Evolutionary conservation across 2,113 vertebrate species (phyloP).

Genomic region (Oryctolagus cuniculus): DNA sequence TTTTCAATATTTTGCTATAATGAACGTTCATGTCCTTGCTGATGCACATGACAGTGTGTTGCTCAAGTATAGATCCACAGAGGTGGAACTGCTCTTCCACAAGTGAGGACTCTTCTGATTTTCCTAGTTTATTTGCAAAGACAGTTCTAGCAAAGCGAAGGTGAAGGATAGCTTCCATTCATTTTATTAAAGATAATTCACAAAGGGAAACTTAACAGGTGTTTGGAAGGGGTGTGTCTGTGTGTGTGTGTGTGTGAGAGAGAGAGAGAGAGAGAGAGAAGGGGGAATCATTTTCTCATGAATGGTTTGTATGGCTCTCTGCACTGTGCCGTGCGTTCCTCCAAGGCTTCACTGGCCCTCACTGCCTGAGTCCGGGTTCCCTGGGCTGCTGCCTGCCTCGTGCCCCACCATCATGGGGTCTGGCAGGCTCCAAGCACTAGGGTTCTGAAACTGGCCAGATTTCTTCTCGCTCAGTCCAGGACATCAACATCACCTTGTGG

Average conservation of each 20-base stretch:
- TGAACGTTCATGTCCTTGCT: too few relatives aligned
- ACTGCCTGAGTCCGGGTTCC: background rate
- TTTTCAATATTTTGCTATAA: background rate
- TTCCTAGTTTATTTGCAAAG: conserved; percentile 21
- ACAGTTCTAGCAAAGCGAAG: background rate
- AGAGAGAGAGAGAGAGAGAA: background rate
- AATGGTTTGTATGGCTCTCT: background rate
- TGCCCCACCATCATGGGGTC: accelerated
- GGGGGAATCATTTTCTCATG: background rate
- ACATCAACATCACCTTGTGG: conserved; percentile 98
- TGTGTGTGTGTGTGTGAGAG: background rate
- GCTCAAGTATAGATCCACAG: background rate
- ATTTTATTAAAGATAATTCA: background rate
- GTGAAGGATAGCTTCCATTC: background rate
- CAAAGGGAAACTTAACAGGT: background rate
- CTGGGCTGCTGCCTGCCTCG: accelerated
- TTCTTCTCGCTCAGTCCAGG: conserved; percentile 89
- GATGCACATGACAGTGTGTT: too few relatives aligned
- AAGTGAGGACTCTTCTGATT: conserved; percentile 5
- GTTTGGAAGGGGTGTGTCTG: background rate
- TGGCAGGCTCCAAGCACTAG: accelerated
- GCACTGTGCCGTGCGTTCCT: background rate
- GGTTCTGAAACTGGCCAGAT: background rate
- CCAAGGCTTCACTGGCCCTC: background rate
- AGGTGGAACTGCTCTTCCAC: accelerated